Percentiles rank a stretch among this genome's conserved stretches.
These are phyloP conservation scores for Cynaeus angustus DNA, from an alignment of 2,888 invertebrate species.

Conservation along the genomic window DNA sequence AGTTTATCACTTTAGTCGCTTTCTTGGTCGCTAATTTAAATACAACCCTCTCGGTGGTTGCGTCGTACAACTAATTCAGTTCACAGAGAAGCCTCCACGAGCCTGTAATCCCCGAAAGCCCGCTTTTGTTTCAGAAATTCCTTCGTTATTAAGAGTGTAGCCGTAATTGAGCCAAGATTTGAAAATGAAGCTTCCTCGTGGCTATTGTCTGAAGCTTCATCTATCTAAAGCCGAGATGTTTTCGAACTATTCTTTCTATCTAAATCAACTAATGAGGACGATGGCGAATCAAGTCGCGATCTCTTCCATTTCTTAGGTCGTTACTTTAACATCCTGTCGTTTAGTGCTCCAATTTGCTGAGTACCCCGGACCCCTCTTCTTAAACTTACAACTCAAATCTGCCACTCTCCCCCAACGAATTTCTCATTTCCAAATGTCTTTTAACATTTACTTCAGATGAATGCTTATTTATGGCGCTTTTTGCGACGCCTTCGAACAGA, in stretches of 20 bases:
- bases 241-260: constrained; percentile 14
- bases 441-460: constrained; percentile 59
- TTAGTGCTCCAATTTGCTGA: constrained; percentile 68
- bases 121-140: constrained; percentile 64
- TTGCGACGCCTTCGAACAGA: constrained; percentile 49
- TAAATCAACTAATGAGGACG: constrained; percentile 38
- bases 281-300: constrained; percentile 55
- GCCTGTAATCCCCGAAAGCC: constrained; percentile 62
- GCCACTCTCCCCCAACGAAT: constrained; percentile 55
- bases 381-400: constrained; percentile 55
- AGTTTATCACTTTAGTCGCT: constrained; percentile 67
- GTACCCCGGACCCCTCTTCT: constrained; percentile 56
- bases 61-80: constrained; percentile 59
- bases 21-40: constrained; percentile 67
- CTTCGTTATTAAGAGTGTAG: constrained; percentile 63
- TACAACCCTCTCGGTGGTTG: constrained; percentile 61
- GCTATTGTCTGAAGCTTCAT: constrained; percentile 53
- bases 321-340: constrained; percentile 66
- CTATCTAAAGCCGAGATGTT: constrained; percentile 25
- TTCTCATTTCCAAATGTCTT: constrained; percentile 61
- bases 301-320: constrained; percentile 66
- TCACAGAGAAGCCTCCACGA: constrained; percentile 57
- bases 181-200: constrained; percentile 49
- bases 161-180: constrained; percentile 65
- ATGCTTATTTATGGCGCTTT: constrained; percentile 61